Conservation (phyloP, 2,888 invertebrate genomes). For the Microplitis deprimator region DNA sequence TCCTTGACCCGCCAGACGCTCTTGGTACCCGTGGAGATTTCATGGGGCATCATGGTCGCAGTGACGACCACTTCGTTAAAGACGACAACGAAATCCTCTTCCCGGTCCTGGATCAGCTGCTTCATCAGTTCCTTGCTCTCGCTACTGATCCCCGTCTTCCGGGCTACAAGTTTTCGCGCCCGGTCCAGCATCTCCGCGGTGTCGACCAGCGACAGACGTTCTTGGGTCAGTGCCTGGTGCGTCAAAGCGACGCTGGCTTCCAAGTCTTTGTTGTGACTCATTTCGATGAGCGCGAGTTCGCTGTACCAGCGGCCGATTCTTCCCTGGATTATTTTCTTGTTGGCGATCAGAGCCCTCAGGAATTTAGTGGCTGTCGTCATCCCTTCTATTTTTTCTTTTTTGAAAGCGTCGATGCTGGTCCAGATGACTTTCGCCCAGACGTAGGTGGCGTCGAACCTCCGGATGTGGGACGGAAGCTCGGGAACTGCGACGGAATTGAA, state of each 20-base stretch:
- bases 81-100: conserved; percentile 28
- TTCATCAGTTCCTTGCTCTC: conserved; percentile 48
- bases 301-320: conserved; percentile 59
- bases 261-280: conserved; percentile 59
- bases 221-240: conserved; percentile 53
- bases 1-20: conserved; percentile 59
- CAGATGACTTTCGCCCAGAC: conserved; percentile 64
- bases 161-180: conserved; percentile 55
- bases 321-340: conserved; percentile 51
- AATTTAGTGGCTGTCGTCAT: conserved; percentile 51
- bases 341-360: conserved; percentile 55
- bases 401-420: conserved; percentile 62
- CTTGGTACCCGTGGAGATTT: conserved; percentile 52
- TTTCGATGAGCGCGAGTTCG: conserved; percentile 64
- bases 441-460: conserved; percentile 57
- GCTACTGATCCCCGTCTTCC: conserved; percentile 53
- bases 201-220: conserved; percentile 55
- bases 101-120: neutral
- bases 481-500: conserved; percentile 38
- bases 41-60: conserved; percentile 44
- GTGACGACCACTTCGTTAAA: conserved; percentile 43
- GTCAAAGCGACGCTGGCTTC: conserved; percentile 55
- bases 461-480: conserved; percentile 59
- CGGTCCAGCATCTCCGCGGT: conserved; percentile 55
- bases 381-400: conserved; percentile 54